Conservation (phyloP, 2,888 invertebrate genomes). For the Eupithecia inturbata region DNA sequence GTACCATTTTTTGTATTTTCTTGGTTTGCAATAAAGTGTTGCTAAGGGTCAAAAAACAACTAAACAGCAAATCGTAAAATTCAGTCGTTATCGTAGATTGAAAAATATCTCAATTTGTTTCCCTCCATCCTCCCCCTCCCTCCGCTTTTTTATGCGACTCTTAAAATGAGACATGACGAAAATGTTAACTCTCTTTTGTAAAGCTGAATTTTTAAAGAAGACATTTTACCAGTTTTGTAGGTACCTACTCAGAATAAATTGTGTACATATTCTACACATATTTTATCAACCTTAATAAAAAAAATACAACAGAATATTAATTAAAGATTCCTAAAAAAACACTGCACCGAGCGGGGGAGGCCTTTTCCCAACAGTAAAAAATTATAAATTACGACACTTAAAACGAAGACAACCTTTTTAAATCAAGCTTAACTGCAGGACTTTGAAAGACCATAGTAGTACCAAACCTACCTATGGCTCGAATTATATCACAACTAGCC, state of each 20-base stretch:
- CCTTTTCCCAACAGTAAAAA: no score
- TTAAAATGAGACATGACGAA: background rate
- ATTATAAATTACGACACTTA: background rate
- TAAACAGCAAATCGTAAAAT: background rate
- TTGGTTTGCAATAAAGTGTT: no score
- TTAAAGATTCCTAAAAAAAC: background rate
- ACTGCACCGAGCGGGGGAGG: no score
- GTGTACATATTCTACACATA: background rate
- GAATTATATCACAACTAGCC: no score
- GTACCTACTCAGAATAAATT: no score
- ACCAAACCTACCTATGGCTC: no score
- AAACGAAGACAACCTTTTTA: background rate
- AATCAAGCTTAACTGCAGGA: no score
- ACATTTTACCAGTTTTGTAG: no score
- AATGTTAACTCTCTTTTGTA: background rate
- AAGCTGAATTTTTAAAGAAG: background rate
- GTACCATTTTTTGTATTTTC: no score
- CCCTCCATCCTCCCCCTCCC: no score
- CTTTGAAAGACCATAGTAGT: no score
- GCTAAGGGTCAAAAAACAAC: background rate
- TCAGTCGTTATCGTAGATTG: background rate
- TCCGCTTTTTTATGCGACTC: conserved; percentile 1
- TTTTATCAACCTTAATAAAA: background rate
- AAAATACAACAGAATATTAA: background rate
- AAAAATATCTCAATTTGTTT: conserved; percentile 6